Evolutionary conservation across 2,888 invertebrate species (phyloP).

Genomic region (Pammene fasciana): DNA sequence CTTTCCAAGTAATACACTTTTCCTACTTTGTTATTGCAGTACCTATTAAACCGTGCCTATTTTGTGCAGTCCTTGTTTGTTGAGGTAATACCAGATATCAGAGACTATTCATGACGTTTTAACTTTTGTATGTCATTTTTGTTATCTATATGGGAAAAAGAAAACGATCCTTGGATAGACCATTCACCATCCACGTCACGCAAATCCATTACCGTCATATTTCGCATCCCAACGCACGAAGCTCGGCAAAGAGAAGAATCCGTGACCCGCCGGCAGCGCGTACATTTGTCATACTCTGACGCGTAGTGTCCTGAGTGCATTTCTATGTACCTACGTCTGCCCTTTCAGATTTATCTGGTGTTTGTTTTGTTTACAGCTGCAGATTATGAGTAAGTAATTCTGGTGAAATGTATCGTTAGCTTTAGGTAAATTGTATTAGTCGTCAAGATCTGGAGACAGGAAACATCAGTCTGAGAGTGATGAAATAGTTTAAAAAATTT

Average conservation of each 20-base stretch:
- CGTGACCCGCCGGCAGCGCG: slow-evolving; percentile 55
- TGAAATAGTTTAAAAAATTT: too few relatives aligned
- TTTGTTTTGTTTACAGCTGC: slow-evolving; percentile 71
- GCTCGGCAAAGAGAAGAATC: slow-evolving; percentile 66
- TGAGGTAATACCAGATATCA: too few relatives aligned
- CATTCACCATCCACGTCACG: slow-evolving; percentile 61
- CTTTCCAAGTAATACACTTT: neutral
- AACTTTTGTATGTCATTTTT: too few relatives aligned
- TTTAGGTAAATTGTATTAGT: neutral
- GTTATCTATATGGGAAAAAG: too few relatives aligned
- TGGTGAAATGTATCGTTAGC: neutral
- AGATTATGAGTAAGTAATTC: slow-evolving; percentile 46
- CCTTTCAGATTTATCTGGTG: slow-evolving; percentile 43
- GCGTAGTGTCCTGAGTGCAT: slow-evolving; percentile 71
- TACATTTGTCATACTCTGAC: slow-evolving; percentile 77
- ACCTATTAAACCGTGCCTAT: too few relatives aligned
- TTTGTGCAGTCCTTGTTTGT: neutral
- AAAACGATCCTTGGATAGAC: slow-evolving; percentile 47
- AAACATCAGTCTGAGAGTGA: neutral
- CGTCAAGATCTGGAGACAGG: too few relatives aligned
- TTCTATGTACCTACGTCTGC: slow-evolving; percentile 66
- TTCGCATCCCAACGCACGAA: slow-evolving; percentile 50
- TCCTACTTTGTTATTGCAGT: too few relatives aligned
- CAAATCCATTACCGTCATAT: slow-evolving; percentile 73
- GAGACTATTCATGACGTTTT: too few relatives aligned